Evolutionary conservation across 1,140 invertebrate species (phyloP).

Genomic region (Choristoneura fumiferana): DNA sequence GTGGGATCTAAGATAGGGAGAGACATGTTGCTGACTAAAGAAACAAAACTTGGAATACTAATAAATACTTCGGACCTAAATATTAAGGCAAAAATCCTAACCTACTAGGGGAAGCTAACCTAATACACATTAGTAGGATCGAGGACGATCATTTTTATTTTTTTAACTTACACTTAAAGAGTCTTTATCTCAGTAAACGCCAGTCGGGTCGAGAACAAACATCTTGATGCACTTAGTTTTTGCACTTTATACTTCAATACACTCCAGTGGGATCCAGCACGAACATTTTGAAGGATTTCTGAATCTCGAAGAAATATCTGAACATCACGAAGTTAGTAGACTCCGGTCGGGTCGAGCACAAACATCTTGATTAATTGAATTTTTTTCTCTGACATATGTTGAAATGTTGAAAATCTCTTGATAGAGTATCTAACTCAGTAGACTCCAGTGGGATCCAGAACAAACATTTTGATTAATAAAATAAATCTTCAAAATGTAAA

Average conservation of each 20-base stretch:
- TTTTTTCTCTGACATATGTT: neutral
- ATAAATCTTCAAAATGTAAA: conserved; percentile 27
- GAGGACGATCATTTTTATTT: conserved; percentile 47
- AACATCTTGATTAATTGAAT: conserved; percentile 48
- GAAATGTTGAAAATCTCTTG: too few relatives aligned
- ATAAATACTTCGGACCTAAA: neutral
- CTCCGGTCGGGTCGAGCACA: conserved; percentile 60
- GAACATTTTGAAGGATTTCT: conserved; percentile 45
- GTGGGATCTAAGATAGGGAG: conserved; percentile 54
- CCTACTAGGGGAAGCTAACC: conserved; percentile 29
- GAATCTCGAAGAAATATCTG: conserved; percentile 16
- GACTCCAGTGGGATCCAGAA: conserved; percentile 46
- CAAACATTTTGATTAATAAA: conserved; percentile 39
- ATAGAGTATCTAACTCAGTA: conserved; percentile 37
- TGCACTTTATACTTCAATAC: conserved; percentile 43
- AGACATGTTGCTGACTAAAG: conserved; percentile 38
- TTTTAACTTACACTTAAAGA: conserved; percentile 32
- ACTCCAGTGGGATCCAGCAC: conserved; percentile 62
- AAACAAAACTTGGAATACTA: neutral
- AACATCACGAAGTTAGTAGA: conserved; percentile 51
- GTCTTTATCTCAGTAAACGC: conserved; percentile 51
- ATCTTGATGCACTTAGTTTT: conserved; percentile 42
- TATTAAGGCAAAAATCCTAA: neutral
- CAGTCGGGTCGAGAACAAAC: conserved; percentile 59
- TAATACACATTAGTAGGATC: conserved; percentile 72